These are phyloP conservation scores for Pachypanchax playfairii DNA, from an alignment of 2,113 vertebrate species.

Conservation along the genomic window DNA sequence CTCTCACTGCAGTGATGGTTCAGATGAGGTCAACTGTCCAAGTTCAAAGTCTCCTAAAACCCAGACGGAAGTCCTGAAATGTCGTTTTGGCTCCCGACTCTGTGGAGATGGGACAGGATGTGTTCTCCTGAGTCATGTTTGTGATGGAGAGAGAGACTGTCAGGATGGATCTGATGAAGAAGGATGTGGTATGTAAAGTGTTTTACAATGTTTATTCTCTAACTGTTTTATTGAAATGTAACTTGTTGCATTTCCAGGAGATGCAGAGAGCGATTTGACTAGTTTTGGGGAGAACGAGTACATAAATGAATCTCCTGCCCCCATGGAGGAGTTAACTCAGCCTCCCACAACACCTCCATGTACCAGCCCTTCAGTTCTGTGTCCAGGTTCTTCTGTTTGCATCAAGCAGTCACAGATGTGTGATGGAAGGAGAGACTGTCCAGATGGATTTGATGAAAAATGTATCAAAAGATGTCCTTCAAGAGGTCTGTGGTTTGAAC, in stretches of 20 bases:
- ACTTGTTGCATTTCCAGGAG: neutral
- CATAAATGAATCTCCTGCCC: neutral
- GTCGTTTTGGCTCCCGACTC: conserved; percentile 52
- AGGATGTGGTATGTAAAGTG: conserved; percentile 26
- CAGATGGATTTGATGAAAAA: conserved; percentile 85
- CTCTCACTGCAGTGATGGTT: conserved; percentile 56
- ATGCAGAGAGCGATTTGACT: neutral
- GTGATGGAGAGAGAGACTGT: conserved; percentile 9
- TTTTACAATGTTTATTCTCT: no score
- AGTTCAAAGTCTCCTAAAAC: neutral
- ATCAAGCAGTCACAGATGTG: conserved; percentile 81
- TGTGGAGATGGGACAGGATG: conserved; percentile 71
- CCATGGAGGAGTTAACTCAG: neutral
- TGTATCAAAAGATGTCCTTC: conserved; percentile 76
- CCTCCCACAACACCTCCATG: neutral
- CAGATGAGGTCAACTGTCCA: conserved; percentile 6
- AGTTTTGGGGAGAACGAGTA: neutral
- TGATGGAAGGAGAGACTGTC: conserved; percentile 82
- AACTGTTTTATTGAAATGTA: no score
- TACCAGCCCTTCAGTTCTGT: conserved; percentile 70
- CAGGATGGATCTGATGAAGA: conserved; percentile 19
- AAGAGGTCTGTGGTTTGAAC: neutral
- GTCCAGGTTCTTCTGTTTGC: conserved; percentile 78
- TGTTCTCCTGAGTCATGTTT: conserved; percentile 9
- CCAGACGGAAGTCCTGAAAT: conserved; percentile 39